These are phyloP conservation scores for Hydra vulgaris DNA, from an alignment of 30 jellyfish, hydroid and myxozoan genomes.

Conservation along the genomic window DNA sequence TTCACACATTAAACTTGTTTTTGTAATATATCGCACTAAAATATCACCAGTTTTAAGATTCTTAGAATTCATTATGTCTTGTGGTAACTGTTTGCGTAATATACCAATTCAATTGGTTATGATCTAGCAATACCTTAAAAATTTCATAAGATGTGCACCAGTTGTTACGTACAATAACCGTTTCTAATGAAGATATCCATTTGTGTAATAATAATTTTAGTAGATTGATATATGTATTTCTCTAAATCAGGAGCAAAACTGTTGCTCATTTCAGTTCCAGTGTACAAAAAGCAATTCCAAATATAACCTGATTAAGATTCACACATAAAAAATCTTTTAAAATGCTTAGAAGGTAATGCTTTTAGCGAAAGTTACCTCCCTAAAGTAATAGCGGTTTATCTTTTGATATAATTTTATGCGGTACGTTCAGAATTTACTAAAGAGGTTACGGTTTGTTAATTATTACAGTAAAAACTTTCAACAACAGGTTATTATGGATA, in stretches of 20 bases:
- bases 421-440: background rate
- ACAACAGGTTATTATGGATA: no score
- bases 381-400: slow-evolving; percentile 4
- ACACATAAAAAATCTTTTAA: no score
- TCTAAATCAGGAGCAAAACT: slow-evolving; percentile 2
- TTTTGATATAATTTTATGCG: background rate
- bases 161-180: background rate
- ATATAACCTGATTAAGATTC: background rate
- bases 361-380: slow-evolving; percentile 3
- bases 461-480: no score
- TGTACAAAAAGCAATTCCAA: slow-evolving; percentile 2
- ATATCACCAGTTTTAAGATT: background rate
- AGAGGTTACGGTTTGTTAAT: no score
- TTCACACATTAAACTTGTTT: background rate
- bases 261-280: background rate
- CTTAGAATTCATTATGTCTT: background rate
- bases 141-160: slow-evolving; percentile 4
- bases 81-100: slow-evolving; percentile 10
- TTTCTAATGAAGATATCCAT: background rate
- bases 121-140: background rate
- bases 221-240: background rate
- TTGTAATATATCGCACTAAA: background rate
- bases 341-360: background rate
- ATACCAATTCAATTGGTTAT: slow-evolving; percentile 5
- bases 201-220: background rate